phyloP scores from a whole-genome alignment of 2,888 invertebrate species.

The Stegana nigrithorax region DNA sequence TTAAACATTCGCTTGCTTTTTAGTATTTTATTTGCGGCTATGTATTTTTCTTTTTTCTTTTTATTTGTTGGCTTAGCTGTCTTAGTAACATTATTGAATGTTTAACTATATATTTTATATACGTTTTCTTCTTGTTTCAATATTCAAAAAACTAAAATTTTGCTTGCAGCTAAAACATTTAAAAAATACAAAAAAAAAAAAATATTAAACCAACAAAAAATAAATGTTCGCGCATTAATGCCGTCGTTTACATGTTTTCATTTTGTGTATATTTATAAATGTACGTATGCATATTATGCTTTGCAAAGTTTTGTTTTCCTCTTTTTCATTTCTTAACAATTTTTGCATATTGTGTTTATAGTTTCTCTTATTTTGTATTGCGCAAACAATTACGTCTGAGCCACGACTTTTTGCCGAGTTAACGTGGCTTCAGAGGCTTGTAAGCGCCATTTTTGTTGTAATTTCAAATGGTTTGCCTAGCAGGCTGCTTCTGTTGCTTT shows the following conservation, averaged over 20 bases:
- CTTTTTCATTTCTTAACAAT: neutral
- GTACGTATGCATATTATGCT: conserved; percentile 28
- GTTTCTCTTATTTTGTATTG: neutral
- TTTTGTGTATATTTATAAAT: conserved; percentile 6
- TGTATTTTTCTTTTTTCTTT: conserved; percentile 7
- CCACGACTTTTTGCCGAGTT: no score
- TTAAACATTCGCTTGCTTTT: neutral
- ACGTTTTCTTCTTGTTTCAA: conserved; percentile 28
- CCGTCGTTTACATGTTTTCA: neutral
- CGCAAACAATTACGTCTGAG: neutral
- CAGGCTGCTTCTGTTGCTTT: neutral
- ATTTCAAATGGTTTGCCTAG: neutral
- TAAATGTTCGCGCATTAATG: neutral
- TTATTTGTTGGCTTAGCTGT: conserved; percentile 7
- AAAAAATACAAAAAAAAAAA: conserved; percentile 44
- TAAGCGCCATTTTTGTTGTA: neutral
- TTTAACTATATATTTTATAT: conserved; percentile 24
- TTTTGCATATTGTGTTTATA: neutral
- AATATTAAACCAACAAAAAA: conserved; percentile 28
- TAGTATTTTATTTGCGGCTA: conserved; percentile 29
- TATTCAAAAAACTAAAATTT: conserved; percentile 39
- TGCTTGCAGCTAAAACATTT: conserved; percentile 60
- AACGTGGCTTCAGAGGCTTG: neutral
- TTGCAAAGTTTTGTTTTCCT: conserved; percentile 26
- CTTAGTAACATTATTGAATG: neutral